Conservation (phyloP, 2,113 vertebrate genomes). For the Salminus brasiliensis region DNA sequence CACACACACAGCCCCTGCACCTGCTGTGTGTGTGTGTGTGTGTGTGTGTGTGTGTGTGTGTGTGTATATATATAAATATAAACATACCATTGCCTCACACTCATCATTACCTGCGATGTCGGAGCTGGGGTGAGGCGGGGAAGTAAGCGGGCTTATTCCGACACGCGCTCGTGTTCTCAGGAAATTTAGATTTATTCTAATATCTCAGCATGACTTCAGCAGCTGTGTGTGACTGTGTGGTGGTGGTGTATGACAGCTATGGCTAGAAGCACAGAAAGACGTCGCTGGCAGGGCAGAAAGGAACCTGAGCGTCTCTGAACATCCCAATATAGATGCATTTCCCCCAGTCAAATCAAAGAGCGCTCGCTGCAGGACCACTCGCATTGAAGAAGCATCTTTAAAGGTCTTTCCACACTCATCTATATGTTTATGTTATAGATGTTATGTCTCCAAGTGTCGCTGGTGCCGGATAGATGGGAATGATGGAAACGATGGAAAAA, state of each 20-base stretch:
- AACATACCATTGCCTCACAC: neutral
- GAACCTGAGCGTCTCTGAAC: neutral
- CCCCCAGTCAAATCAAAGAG: slow-evolving; percentile 1
- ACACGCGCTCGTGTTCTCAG: neutral
- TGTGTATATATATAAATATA: neutral
- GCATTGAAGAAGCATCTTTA: neutral
- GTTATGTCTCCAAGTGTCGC: neutral
- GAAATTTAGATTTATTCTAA: slow-evolving; percentile 3
- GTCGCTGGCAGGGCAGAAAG: slow-evolving; percentile 10
- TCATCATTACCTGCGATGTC: neutral
- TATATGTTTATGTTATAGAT: neutral
- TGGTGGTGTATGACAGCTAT: neutral
- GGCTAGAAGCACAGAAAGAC: neutral
- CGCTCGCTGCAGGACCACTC: neutral
- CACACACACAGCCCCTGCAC: too few relatives aligned
- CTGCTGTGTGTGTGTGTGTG: too few relatives aligned
- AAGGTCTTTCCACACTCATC: slow-evolving; percentile 9
- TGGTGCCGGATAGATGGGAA: neutral
- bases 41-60: too few relatives aligned
- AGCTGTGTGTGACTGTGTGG: neutral
- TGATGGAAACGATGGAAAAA: too few relatives aligned
- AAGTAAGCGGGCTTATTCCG: neutral
- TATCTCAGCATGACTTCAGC: neutral
- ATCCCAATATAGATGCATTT: neutral
- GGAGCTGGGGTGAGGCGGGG: neutral